Evolutionary conservation across 2,888 invertebrate species (phyloP).

Genomic region (Anthrax anthrax): DNA sequence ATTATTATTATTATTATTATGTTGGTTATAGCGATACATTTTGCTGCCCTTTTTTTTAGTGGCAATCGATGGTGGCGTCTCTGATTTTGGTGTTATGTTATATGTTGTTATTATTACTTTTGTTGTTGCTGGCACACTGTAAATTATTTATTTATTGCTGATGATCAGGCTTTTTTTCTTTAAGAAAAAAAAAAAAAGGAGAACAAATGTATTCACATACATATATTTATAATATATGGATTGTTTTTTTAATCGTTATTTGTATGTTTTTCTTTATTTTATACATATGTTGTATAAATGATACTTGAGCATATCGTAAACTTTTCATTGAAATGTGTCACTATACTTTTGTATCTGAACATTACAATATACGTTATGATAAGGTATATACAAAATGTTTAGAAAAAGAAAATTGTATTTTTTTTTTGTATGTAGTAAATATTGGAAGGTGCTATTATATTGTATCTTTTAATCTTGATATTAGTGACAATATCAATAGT

Average conservation of each 20-base stretch:
- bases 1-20: too few species aligned
- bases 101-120: not conserved
- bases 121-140: conserved; percentile 1
- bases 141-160: conserved; percentile 6
- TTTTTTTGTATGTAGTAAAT: too few species aligned
- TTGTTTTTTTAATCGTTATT: too few species aligned
- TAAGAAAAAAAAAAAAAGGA: too few species aligned
- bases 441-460: not conserved
- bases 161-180: not conserved
- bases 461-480: not conserved
- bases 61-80: not conserved
- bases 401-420: too few species aligned
- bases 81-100: not conserved
- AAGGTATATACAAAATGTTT: too few species aligned
- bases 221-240: too few species aligned
- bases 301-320: not conserved
- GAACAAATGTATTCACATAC: too few species aligned
- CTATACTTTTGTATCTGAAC: not conserved
- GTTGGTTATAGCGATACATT: too few species aligned
- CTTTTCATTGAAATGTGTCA: not conserved
- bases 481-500: not conserved
- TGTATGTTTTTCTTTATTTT: not conserved
- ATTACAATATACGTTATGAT: too few species aligned
- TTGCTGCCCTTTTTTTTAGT: not conserved
- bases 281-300: not conserved